Conservation (phyloP, 2,113 vertebrate genomes). For the Galbula dea region DNA sequence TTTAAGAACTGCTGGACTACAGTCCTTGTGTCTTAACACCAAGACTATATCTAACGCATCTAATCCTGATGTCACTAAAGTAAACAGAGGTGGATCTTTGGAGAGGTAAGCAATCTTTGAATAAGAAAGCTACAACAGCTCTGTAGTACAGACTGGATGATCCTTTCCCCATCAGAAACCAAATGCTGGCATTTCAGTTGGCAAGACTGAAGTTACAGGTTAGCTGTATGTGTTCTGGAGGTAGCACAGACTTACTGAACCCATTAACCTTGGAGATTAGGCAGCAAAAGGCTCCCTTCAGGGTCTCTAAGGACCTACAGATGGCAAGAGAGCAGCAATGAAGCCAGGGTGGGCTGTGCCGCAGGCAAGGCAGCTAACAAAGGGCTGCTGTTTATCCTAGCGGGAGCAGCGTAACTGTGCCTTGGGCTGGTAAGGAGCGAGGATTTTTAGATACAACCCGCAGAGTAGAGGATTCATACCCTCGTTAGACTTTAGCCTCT, state of each 20-base stretch:
- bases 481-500: not conserved
- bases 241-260: not conserved
- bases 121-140: not conserved
- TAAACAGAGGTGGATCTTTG: not conserved
- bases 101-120: not conserved
- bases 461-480: not conserved
- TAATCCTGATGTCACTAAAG: not conserved
- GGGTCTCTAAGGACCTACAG: not conserved
- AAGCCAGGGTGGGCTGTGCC: not conserved
- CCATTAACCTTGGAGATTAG: not conserved
- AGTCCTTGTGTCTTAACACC: not conserved
- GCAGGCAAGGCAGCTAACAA: slow-evolving; percentile 11
- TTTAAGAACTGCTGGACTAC: not conserved
- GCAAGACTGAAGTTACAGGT: not conserved
- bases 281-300: not conserved
- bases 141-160: not conserved
- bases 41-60: not conserved
- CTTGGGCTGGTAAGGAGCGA: not conserved
- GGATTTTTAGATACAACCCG: not conserved
- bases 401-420: not conserved
- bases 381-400: slow-evolving; percentile 23
- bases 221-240: not conserved
- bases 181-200: not conserved
- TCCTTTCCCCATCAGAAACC: not conserved
- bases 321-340: not conserved